Base-by-base conservation (phyloP, 1,140 invertebrate genomes). In the Lepidurus couesii region DNA sequence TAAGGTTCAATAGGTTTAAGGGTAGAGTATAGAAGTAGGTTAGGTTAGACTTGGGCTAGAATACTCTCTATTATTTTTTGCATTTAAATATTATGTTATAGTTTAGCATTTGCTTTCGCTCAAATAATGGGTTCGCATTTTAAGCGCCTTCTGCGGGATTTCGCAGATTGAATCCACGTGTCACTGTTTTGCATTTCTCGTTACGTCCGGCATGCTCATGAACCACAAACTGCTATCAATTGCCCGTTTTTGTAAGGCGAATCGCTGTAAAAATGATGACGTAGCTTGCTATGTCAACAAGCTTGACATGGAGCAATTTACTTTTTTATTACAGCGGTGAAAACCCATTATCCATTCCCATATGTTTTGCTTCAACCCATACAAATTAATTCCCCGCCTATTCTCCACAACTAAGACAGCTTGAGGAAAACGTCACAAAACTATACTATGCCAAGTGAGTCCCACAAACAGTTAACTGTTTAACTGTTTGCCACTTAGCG, bases 331-430 rank as follows among this genome's bases (percentile, higher is more conserved):
- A 7, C 53, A 65, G 21, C 53, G 53, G 53, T 65, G 53, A 65
- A 65, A 65, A 65, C n/a, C 13, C 21, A 65, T 47, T 47, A 47
- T 16, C n/a, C 53, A 65, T 65, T 65, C 53, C 34, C 53, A 65
- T 65, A 65, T 65, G 53, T 65, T 65, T 65, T 4, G 21, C 53
- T 16, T 65, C 13, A 65, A 13, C 16, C 21, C 53, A 65, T 21
- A 65, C 24, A 65, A 7, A n/a, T 5, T 21, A 7, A 65, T 21
- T 9, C 21, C 9, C 21, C 1, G 6, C 1, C 16, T 9, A 65
- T 65, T n/a, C 53, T 7, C 13, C 21, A 65, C 21, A 65, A 16
- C 45, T 21, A 65, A 65, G 21, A 10, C 4, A 65, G 9, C 13
- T 11, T 11, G 16, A n/a, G 6, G 21, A 7, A 3, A 65, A 21